Evolutionary conservation across 2,888 invertebrate genomes (phyloP).

Genomic region (Muscina levida): DNA sequence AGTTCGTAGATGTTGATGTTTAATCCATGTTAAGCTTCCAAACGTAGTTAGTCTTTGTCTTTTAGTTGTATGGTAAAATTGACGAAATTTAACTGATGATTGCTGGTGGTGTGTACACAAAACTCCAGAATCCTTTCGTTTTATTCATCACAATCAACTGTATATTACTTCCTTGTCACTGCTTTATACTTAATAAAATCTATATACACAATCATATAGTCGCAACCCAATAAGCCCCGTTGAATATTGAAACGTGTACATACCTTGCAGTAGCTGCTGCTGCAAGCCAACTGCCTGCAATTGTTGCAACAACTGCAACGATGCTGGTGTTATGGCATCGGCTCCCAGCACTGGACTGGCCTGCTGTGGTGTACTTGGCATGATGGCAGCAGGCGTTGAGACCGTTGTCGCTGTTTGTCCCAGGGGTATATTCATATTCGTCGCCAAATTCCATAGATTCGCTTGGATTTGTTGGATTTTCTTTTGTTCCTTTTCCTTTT

Average conservation of each 20-base stretch:
- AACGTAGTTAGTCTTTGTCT: conserved; percentile 35
- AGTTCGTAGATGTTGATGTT: no score
- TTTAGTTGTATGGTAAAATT: neutral
- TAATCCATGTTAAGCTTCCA: no score
- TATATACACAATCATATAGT: neutral
- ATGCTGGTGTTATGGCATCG: conserved; percentile 83
- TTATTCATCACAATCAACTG: neutral
- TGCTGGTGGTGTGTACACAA: no score
- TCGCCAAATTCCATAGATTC: conserved; percentile 92
- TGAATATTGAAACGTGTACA: conserved; percentile 68
- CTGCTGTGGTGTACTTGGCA: conserved; percentile 79
- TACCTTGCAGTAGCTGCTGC: conserved; percentile 84
- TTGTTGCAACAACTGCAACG: conserved; percentile 84
- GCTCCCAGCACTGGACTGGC: conserved; percentile 79
- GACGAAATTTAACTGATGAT: no score
- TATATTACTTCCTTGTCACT: neutral
- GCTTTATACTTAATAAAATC: no score
- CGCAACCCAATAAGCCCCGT: no score
- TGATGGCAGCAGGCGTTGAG: conserved; percentile 79
- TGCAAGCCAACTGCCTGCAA: conserved; percentile 85
- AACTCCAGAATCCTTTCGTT: no score
- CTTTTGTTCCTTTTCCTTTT: conserved; percentile 99
- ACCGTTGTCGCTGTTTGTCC: conserved; percentile 81
- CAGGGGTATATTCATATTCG: conserved; percentile 81
- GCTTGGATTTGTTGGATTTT: conserved; percentile 96